Conservation (phyloP, 2,797 vertebrate genomes). For the Rhinogobio ventralis region DNA sequence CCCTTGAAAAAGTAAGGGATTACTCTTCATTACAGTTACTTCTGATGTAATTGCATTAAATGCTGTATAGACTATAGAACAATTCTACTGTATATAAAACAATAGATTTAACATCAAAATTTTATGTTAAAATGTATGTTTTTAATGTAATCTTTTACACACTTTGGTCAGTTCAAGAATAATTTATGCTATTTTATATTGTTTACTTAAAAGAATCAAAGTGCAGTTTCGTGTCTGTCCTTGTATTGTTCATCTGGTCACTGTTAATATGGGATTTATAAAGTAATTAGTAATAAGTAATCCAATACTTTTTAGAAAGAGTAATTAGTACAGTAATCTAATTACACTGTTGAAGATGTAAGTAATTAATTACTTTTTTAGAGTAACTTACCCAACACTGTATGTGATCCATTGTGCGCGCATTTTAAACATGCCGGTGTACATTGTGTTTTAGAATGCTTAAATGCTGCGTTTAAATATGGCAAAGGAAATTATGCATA, state of each 20-base stretch:
- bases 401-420: conserved; percentile 4
- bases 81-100: neutral
- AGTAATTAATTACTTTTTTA: neutral
- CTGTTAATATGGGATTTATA: neutral
- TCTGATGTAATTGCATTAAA: neutral
- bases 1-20: neutral
- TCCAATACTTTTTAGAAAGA: neutral
- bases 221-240: neutral
- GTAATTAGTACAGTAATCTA: neutral
- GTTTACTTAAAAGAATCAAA: neutral
- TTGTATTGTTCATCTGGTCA: neutral
- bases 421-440: neutral
- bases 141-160: neutral
- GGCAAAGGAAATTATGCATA: neutral
- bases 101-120: neutral
- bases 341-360: neutral
- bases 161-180: neutral
- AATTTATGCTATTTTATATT: neutral
- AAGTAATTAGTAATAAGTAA: neutral
- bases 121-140: neutral
- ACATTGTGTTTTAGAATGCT: conserved; percentile 15
- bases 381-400: conserved; percentile 1
- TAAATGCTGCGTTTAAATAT: conserved; percentile 9
- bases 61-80: neutral
- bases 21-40: neutral